Conservation (phyloP, 35 echinoderm and acorn worm species). For the Ptychodera flava region DNA sequence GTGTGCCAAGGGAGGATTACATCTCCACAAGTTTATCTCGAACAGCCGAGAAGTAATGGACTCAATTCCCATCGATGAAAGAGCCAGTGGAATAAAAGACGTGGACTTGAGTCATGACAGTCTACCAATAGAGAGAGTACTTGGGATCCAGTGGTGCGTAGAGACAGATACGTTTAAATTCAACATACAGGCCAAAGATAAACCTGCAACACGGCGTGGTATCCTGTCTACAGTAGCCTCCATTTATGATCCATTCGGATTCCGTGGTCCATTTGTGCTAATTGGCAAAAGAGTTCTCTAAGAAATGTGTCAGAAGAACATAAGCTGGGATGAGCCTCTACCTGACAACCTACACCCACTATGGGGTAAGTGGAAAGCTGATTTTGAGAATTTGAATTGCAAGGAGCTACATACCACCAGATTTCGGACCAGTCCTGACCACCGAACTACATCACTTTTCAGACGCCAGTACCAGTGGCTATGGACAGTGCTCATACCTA, state of each 20-base stretch:
- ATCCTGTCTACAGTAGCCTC: conserved; percentile 27
- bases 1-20: conserved; percentile 17
- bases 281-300: conserved; percentile 29
- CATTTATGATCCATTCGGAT: conserved; percentile 38
- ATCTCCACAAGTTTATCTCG: conserved; percentile 15
- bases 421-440: background rate
- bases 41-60: conserved; percentile 31
- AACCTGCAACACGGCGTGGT: conserved; percentile 37
- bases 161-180: conserved; percentile 25
- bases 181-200: conserved; percentile 13
- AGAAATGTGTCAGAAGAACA: conserved; percentile 15
- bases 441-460: conserved; percentile 11
- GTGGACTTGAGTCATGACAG: conserved; percentile 14
- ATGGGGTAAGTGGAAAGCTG: background rate
- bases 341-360: background rate
- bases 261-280: conserved; percentile 19
- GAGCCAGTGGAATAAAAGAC: conserved; percentile 4
- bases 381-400: background rate
- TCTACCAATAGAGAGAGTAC: conserved; percentile 34
- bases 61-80: background rate
- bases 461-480: conserved; percentile 27
- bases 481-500: conserved; percentile 25
- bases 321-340: conserved; percentile 26
- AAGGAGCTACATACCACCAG: background rate
- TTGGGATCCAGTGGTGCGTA: conserved; percentile 22